Evolutionary conservation across 2,797 vertebrate genomes (phyloP), one percentile per base, ranked within the genome.

Genomic region (Anguilla megastoma): DNA sequence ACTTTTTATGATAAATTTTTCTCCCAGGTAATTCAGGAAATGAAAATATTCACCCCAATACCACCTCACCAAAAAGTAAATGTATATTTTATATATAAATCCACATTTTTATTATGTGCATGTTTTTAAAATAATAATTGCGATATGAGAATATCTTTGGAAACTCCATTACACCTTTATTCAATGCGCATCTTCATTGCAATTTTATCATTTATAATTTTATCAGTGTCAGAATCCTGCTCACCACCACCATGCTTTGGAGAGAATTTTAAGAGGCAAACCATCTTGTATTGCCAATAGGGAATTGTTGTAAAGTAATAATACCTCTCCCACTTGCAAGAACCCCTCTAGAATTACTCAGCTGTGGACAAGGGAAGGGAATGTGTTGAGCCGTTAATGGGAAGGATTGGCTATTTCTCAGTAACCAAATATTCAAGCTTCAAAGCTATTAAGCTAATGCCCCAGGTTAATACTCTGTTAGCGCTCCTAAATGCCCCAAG

Each of bases 381-480:
- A 27, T 7, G 45, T 3, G 1, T 50, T 50, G 79, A 82, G 54
- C 33, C 9, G 14, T 86, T 86, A 63, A 45, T 24, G 63, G 58
- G 69, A 84, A 56, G 63, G 82, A 69, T n/a, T 56, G 80, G 12
- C 24, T 48, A 6, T 84, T 83, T 24, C 21, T 71, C 45, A 52
- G 7, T 10, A 50, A 87, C 27, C 58, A 84, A 84, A 45, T 69
- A 36, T 84, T 54, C 41, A 2, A 76, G 27, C 24, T 50, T n/a
- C 9, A 54, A 84, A 27, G 24, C 80, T 82, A 82, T 82, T 87
- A 56, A 30, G 45, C 58, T 84, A 84, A 56, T 58, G 21, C 21
- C 27, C 27, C 21, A 74, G 82, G 48, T 74, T 84, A 56, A 85
- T n/a, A 33, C 48, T 66, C 52, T 45, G 45, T 85, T 56, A 88